Conservation (phyloP, 1,140 invertebrate genomes). For the Oppia nitens region DNA sequence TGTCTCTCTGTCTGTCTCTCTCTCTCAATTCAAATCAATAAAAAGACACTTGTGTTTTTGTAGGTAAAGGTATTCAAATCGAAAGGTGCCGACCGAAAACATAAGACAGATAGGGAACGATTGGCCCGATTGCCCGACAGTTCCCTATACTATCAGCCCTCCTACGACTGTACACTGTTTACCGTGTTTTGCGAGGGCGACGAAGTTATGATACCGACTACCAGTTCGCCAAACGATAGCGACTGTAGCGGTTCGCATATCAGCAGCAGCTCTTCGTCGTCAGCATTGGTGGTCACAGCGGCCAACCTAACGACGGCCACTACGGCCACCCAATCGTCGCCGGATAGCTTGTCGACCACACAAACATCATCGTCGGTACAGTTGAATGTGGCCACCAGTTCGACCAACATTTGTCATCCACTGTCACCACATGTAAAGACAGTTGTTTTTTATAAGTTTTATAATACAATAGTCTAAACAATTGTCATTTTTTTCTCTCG, state of each 20-base stretch:
- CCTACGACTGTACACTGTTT: slow-evolving; percentile 82
- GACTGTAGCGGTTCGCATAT: background rate
- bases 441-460: background rate
- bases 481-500: no score
- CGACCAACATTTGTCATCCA: background rate
- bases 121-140: slow-evolving; percentile 57
- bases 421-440: background rate
- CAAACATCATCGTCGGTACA: background rate
- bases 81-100: slow-evolving; percentile 91
- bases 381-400: background rate
- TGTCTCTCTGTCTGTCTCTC: no score
- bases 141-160: slow-evolving; percentile 72
- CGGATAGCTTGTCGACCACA: background rate
- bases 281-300: background rate
- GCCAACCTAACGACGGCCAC: background rate
- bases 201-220: background rate
- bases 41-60: no score
- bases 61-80: slow-evolving; percentile 43
- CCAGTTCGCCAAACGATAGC: background rate
- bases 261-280: background rate
- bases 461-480: background rate
- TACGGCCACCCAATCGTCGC: background rate
- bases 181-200: slow-evolving; percentile 32
- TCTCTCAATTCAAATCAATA: no score
- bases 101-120: slow-evolving; percentile 92